Percentiles rank a stretch among this genome's conserved stretches.
phyloP scores from a whole-genome alignment of 2,797 vertebrate genomes.

The Nasua narica region DNA sequence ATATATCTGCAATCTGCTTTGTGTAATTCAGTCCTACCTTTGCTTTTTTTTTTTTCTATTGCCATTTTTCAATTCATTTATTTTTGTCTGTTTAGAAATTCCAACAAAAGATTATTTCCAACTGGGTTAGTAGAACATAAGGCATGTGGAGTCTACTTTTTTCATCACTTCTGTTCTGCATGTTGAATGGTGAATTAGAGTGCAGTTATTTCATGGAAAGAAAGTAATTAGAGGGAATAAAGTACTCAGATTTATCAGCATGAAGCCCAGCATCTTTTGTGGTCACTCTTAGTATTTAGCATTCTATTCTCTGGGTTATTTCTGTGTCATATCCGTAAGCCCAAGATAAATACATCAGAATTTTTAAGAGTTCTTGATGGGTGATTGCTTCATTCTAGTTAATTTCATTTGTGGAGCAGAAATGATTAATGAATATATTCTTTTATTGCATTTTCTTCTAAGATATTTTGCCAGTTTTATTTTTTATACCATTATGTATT shows the following conservation, averaged over 20 bases:
- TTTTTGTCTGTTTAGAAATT: background rate
- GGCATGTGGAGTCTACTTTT: background rate
- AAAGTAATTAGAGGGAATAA: background rate
- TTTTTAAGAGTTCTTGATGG: background rate
- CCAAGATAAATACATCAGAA: background rate
- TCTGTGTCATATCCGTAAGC: background rate
- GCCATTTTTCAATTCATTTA: background rate
- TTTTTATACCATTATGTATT: background rate
- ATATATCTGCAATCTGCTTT: background rate
- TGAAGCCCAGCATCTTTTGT: background rate
- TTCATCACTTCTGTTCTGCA: background rate
- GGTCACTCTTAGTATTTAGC: background rate
- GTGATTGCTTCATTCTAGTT: background rate
- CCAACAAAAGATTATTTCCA: background rate
- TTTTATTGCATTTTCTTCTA: background rate
- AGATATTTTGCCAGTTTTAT: background rate
- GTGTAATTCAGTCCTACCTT: background rate
- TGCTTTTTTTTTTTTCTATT: background rate
- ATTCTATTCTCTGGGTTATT: background rate
- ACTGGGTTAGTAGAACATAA: background rate
- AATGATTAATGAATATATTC: background rate
- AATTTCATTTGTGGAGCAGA: background rate
- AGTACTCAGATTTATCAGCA: background rate
- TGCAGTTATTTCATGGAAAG: background rate
- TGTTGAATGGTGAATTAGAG: background rate